phyloP scores from a whole-genome alignment of 2,888 invertebrate species.

The Aricia artaxerxes region DNA sequence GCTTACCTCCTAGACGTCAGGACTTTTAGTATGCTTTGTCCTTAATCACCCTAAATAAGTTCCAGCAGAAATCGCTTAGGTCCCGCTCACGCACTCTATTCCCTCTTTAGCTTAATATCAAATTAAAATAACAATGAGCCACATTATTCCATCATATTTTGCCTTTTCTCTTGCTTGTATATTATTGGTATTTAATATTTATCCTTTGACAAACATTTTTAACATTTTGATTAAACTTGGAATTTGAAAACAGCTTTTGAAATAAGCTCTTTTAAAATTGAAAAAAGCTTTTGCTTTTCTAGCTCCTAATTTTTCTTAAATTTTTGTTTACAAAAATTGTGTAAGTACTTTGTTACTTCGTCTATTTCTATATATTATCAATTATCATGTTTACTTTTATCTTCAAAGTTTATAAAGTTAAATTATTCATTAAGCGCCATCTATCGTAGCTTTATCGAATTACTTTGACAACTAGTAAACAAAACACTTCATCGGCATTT shows the following conservation, averaged over 20 bases:
- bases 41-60: too few relatives aligned
- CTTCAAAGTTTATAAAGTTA: not conserved
- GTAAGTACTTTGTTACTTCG: not conserved
- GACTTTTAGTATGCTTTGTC: too few relatives aligned
- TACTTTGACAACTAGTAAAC: not conserved
- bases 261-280: not conserved
- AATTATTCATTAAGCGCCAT: constrained; percentile 4
- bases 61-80: too few relatives aligned
- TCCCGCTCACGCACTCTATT: too few relatives aligned
- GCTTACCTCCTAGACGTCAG: too few relatives aligned
- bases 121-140: not conserved
- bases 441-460: not conserved
- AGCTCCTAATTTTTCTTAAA: not conserved
- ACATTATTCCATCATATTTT: not conserved
- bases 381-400: not conserved
- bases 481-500: not conserved
- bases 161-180: not conserved
- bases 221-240: not conserved
- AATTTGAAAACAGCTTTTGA: not conserved
- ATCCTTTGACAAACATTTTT: too few relatives aligned
- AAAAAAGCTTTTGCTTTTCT: not conserved
- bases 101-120: not conserved
- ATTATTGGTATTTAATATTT: not conserved
- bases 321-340: not conserved
- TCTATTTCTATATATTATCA: not conserved